A percentile compares a stretch with the other conserved stretches of the same genome.
These are phyloP conservation scores for Camponotus vicinus DNA, from an alignment of 1,140 invertebrate genomes.

Conservation along the genomic window DNA sequence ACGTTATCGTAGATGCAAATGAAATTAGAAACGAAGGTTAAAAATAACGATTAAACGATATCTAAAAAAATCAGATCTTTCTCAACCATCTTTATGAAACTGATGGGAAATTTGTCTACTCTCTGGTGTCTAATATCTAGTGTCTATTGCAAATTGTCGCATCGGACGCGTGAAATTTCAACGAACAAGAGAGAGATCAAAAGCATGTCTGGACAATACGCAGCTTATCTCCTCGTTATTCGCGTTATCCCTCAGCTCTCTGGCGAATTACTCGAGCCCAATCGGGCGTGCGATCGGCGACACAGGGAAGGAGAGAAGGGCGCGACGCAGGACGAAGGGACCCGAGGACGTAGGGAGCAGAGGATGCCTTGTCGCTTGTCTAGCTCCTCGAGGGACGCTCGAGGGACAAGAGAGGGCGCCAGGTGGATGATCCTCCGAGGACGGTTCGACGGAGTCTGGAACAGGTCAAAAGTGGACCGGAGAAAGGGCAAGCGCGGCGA, in stretches of 20 bases:
- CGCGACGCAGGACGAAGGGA: slow-evolving; percentile 4
- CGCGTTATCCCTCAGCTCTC: slow-evolving; percentile 54
- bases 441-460: slow-evolving; percentile 55
- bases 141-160: slow-evolving; percentile 7
- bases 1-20: not conserved
- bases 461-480: slow-evolving; percentile 39
- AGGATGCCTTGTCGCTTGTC: slow-evolving; percentile 32
- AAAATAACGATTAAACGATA: not conserved
- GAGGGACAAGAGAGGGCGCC: slow-evolving; percentile 70
- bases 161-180: slow-evolving; percentile 15
- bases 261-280: slow-evolving; percentile 54
- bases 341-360: not conserved
- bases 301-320: not conserved
- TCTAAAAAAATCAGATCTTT: slow-evolving; percentile 14
- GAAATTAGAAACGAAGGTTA: not conserved
- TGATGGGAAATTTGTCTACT: not conserved
- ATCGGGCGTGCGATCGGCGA: slow-evolving; percentile 55
- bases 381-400: slow-evolving; percentile 36
- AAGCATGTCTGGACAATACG: slow-evolving; percentile 47
- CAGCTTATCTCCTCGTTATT: slow-evolving; percentile 59
- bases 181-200: not conserved
- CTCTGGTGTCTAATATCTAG: not conserved
- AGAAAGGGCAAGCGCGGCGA: slow-evolving; percentile 48
- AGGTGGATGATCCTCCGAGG: slow-evolving; percentile 76
- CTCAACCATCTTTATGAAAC: not conserved